These are phyloP conservation scores for Orbicella faveolata DNA, from an alignment of 64 coral and sea anemone species.

Conservation along the genomic window DNA sequence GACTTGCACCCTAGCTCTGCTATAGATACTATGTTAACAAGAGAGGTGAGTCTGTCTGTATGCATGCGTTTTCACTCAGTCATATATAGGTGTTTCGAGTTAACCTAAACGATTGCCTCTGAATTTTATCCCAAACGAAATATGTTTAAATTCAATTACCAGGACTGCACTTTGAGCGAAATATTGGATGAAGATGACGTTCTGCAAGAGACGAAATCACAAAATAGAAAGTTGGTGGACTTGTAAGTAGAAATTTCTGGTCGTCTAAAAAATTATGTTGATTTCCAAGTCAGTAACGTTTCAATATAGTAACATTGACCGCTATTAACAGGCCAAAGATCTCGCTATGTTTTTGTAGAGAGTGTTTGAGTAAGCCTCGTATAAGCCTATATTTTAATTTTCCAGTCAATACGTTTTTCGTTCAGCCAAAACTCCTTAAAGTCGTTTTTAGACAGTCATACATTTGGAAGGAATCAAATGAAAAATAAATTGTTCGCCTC, in stretches of 20 bases:
- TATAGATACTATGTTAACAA: slow-evolving; percentile 89
- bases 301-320: background rate
- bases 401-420: background rate
- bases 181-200: slow-evolving; percentile 98
- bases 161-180: slow-evolving; percentile 96
- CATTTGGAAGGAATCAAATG: background rate
- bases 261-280: background rate
- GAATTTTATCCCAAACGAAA: background rate
- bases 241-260: slow-evolving; percentile 77
- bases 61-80: background rate
- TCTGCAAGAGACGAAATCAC: slow-evolving; percentile 98
- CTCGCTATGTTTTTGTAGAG: background rate
- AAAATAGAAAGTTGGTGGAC: slow-evolving; percentile 95
- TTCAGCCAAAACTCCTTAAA: background rate
- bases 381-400: background rate
- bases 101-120: background rate
- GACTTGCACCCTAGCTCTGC: slow-evolving; percentile 91
- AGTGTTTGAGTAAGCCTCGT: background rate
- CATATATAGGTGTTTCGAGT: background rate
- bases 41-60: slow-evolving; percentile 77
- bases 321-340: background rate
- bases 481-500: background rate
- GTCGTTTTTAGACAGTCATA: background rate
- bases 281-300: background rate
- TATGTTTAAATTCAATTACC: no score